Evolutionary conservation across 1,140 invertebrate species (phyloP), one percentile per base, ranked within the genome.

Genomic region (Venustaconcha ellipsiformis): DNA sequence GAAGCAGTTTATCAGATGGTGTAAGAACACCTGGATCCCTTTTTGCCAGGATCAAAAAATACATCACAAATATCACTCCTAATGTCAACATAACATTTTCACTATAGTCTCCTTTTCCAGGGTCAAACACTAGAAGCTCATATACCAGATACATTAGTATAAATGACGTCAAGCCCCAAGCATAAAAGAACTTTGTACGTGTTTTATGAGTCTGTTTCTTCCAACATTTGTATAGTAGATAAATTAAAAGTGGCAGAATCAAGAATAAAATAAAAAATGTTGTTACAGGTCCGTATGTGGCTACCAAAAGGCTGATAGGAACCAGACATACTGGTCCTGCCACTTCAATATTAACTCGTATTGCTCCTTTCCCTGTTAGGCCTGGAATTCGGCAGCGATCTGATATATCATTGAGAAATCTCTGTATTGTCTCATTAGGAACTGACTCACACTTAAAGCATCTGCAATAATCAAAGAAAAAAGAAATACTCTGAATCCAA

Each of bases 321-420:
- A 89, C 78, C 14, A 84, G 30, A 12, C 88, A 23, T 14, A 86
- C 71, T 11, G 88, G 88, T 5, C 80, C 68, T 20, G 80, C 73
- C 20, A 88, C 72, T 75, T 89, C 87, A 14, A 86, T 65, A 14
- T 80, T 74, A 17, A 88, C 65, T 30, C 82, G 73, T 6, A 86
- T 81, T 13, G 86, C 87, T 26, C 86, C 87, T 4, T 66, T 67
- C 4, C 86, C 85, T n/a, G 67, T 67, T 20, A 77, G 76, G n/a
- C 82, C 79, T 26, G 88, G 88, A 18, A 89, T 64, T 18, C 88
- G 83, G 60, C 83, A 85, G 37, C 88, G 59, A 23, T 77, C 75
- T 0, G 20, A 18, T 12, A 77, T 18, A n/a, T 70, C 72, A 18
- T 72, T 70, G 13, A 72, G 17, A 20, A 77, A 72, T 30, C 20